Evolutionary conservation across 2,888 invertebrate species (phyloP), one percentile per base, ranked within the genome.

Genomic region (Agrilus cyanescens): DNA sequence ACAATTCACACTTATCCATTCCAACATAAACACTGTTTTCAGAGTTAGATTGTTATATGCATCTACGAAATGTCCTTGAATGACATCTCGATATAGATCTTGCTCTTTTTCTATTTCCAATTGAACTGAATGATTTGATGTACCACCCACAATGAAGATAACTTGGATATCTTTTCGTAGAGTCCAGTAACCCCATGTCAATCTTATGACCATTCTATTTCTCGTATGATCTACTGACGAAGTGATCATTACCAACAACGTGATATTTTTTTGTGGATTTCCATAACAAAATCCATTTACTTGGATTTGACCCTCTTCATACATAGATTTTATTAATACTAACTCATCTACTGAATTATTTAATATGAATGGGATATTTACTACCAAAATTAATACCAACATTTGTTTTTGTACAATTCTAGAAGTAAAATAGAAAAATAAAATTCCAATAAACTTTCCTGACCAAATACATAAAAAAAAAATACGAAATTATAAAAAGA

Each of bases 21-120:
- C 85, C 45, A 88, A 69, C 70, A 85, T 80, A 32, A 85, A 82
- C 47, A 87, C 75, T 36, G 85, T 85, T 70, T 89, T 89, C 32
- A 87, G 69, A 35, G 87, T 88, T 37, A 88, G 71, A 70, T 88
- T 88, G 50, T 82, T 79, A 63, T 88, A 87, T 3, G 83, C 79
- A 65, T 88, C 88, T 31, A 82, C 62, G 55, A 80, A 85, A 53
- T 75, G 72, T 31, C 82, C 84, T 44, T 81, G 73, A 51, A 88
- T 76, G 32, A 89, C 68, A 71, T 89, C 88, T 20, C 80, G 80
- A 66, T 83, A 86, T 43, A 84, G 68, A 47, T 73, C 73, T 62
- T 82, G 79, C 70, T 86, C 87, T 43, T 73, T 69, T 20, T 64
- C 71, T 4, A 83, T 62, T 41, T 63, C 65, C 4, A 72, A 67